Evolutionary conservation across 2,113 vertebrate species (phyloP).

Genomic region (Hyperoodon ampullatus): DNA sequence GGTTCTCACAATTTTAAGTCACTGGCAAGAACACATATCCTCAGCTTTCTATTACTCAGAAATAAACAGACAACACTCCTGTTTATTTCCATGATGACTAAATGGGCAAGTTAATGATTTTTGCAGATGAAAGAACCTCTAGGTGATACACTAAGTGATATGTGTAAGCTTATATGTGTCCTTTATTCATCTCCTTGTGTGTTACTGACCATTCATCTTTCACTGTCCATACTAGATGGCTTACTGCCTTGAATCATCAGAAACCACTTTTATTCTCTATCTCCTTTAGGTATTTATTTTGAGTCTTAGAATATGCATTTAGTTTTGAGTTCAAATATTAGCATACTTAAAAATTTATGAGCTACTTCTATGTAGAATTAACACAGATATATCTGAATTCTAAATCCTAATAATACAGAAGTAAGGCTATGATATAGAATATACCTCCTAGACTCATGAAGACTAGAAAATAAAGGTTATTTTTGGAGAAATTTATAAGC

Average conservation of each 20-base stretch:
- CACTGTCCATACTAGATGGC: background rate
- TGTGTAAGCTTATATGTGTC: background rate
- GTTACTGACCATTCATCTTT: background rate
- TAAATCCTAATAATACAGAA: background rate
- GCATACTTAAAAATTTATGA: background rate
- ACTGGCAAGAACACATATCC: background rate
- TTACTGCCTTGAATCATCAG: background rate
- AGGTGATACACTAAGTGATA: background rate
- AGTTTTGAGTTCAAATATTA: background rate
- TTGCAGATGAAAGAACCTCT: background rate
- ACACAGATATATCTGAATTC: background rate
- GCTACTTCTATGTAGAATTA: background rate
- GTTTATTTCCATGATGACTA: background rate
- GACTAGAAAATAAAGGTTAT: background rate
- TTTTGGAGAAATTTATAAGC: background rate
- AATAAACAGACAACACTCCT: background rate
- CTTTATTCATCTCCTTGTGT: background rate
- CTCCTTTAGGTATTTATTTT: background rate
- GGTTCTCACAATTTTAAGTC: background rate
- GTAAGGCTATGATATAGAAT: background rate
- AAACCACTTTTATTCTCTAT: background rate
- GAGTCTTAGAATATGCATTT: background rate
- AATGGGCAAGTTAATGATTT: background rate
- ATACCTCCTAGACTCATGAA: background rate
- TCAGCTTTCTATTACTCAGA: background rate